phyloP scores from a whole-genome alignment of 2,113 vertebrate genomes.

The Gopherus flavomarginatus region DNA sequence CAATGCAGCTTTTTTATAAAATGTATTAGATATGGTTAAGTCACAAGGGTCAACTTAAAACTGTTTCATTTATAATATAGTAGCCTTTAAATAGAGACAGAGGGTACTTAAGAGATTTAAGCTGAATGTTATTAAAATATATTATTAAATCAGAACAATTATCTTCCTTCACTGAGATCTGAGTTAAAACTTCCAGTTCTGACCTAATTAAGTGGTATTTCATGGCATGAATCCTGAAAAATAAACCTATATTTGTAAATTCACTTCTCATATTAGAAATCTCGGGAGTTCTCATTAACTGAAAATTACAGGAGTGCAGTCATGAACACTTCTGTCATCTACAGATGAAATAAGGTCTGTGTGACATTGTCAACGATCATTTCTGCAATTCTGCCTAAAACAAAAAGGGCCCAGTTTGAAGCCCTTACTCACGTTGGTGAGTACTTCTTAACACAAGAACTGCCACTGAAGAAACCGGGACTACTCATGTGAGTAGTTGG shows the following conservation, averaged over 20 bases:
- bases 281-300: slow-evolving; percentile 68
- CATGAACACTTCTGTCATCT: slow-evolving; percentile 64
- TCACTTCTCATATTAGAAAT: slow-evolving; percentile 43
- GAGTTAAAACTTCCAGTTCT: slow-evolving; percentile 49
- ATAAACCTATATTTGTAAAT: slow-evolving; percentile 48
- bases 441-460: background rate
- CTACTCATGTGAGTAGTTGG: background rate
- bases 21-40: background rate
- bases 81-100: slow-evolving; percentile 22
- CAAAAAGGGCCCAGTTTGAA: background rate
- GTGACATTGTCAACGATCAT: slow-evolving; percentile 26
- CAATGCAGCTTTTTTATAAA: background rate
- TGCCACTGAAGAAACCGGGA: background rate
- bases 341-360: slow-evolving; percentile 56
- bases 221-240: slow-evolving; percentile 45
- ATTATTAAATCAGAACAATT: slow-evolving; percentile 47
- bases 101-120: slow-evolving; percentile 40
- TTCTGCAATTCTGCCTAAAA: slow-evolving; percentile 38
- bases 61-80: slow-evolving; percentile 17
- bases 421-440: background rate
- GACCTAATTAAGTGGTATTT: slow-evolving; percentile 54
- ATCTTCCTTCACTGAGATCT: slow-evolving; percentile 13
- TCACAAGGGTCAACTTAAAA: background rate
- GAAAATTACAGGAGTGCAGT: slow-evolving; percentile 56
- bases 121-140: slow-evolving; percentile 14